These are phyloP conservation scores for Cryptotis parvus DNA, from an alignment of 2,113 vertebrate genomes.

Conservation along the genomic window DNA sequence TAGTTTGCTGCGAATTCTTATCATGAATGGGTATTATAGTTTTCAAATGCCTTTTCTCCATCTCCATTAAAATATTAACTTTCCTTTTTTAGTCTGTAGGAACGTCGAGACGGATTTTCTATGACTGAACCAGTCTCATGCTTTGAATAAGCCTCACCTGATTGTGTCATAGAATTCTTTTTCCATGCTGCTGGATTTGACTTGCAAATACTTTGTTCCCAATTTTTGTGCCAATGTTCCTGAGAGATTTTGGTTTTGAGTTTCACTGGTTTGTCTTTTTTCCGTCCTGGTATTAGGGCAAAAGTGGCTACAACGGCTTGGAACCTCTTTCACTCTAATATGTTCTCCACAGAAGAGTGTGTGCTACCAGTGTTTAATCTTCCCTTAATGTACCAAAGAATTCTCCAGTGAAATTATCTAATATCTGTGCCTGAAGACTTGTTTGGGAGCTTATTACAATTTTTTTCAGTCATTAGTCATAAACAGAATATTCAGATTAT, in stretches of 20 bases:
- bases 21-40: not conserved
- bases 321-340: not conserved
- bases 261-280: not conserved
- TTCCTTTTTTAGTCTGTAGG: not conserved
- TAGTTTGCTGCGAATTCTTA: not conserved
- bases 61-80: not conserved
- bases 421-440: not conserved
- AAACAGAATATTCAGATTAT: slow-evolving; percentile 24
- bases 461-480: slow-evolving; percentile 39
- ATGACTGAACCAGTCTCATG: not conserved
- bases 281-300: not conserved
- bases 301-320: not conserved
- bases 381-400: slow-evolving; percentile 21
- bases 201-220: not conserved
- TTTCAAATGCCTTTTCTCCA: not conserved
- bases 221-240: not conserved
- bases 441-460: slow-evolving; percentile 19
- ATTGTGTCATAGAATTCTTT: not conserved
- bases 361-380: not conserved
- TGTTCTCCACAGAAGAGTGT: not conserved
- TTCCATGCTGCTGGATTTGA: not conserved
- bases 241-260: not conserved
- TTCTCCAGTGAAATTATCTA: slow-evolving; percentile 11
- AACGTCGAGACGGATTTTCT: not conserved
- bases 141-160: not conserved